A percentile compares a stretch with the other conserved stretches of the same genome.
phyloP scores from a whole-genome alignment of 2,113 vertebrate species.

The Ceuthmochares aereus region DNA sequence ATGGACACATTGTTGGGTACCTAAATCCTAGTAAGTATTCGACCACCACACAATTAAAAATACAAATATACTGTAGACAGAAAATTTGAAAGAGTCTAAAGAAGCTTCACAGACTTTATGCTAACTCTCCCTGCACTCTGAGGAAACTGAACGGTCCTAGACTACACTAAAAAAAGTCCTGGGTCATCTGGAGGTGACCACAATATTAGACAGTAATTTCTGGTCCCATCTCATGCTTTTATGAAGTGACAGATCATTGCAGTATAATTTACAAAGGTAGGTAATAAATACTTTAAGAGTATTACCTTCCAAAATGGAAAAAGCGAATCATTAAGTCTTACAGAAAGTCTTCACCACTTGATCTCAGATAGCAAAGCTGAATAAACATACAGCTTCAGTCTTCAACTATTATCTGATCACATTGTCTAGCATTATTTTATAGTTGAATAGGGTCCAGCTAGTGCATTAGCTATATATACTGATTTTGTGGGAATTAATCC shows the following conservation, averaged over 20 bases:
- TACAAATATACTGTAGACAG: not conserved
- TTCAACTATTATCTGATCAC: slow-evolving; percentile 43
- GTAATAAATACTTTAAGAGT: slow-evolving; percentile 16
- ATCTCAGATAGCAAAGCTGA: slow-evolving; percentile 50
- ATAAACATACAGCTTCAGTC: slow-evolving; percentile 31
- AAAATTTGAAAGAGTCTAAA: not conserved
- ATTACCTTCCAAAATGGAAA: slow-evolving; percentile 34
- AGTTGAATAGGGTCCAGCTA: slow-evolving; percentile 50
- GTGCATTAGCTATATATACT: slow-evolving; percentile 40
- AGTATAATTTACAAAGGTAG: not conserved
- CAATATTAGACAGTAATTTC: not conserved
- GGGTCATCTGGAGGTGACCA: slow-evolving; percentile 15
- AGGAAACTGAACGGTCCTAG: not conserved
- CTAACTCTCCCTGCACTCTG: not conserved
- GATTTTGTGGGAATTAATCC: slow-evolving; percentile 18
- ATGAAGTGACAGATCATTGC: not conserved
- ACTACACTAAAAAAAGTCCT: not conserved
- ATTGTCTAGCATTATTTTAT: slow-evolving; percentile 18
- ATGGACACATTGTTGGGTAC: not conserved
- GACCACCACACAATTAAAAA: not conserved
- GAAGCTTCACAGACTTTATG: not conserved
- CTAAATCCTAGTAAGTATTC: not conserved
- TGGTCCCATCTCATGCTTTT: not conserved
- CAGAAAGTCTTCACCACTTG: slow-evolving; percentile 22
- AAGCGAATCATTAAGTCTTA: slow-evolving; percentile 8